These are phyloP conservation scores for Phalacrocorax brasilianus DNA, from an alignment of 2,113 vertebrate genomes.

Conservation along the genomic window DNA sequence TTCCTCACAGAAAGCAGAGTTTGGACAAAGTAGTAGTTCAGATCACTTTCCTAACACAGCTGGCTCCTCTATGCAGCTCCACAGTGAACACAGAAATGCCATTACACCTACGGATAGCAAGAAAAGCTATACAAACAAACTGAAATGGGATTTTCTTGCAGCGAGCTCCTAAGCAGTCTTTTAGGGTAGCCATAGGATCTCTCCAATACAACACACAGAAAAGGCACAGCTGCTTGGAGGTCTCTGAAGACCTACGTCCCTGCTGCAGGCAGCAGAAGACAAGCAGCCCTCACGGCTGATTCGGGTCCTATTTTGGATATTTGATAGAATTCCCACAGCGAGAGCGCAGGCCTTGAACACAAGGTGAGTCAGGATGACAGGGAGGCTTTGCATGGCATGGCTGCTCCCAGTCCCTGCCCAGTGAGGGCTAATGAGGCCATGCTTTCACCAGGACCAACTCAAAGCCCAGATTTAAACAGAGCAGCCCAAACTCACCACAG, in stretches of 20 bases:
- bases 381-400: neutral
- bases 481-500: neutral
- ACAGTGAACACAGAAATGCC: fast-evolving
- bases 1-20: neutral
- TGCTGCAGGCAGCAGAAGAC: neutral
- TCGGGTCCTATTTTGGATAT: neutral
- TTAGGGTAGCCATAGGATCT: neutral
- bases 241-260: neutral
- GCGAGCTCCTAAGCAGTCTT: neutral
- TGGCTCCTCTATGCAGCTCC: neutral
- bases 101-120: neutral
- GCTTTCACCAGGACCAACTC: neutral
- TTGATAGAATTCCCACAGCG: neutral
- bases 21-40: neutral
- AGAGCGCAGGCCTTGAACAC: neutral
- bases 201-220: neutral
- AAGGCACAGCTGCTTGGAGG: neutral
- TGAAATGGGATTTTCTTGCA: neutral
- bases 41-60: neutral
- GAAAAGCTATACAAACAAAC: neutral
- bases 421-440: fast-evolving
- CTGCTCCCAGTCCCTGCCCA: neutral
- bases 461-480: fast-evolving
- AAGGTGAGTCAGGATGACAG: neutral
- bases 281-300: neutral